Base-by-base conservation (phyloP, 92 coral and sea anemone genomes). In the Phenganax stokvisi region DNA sequence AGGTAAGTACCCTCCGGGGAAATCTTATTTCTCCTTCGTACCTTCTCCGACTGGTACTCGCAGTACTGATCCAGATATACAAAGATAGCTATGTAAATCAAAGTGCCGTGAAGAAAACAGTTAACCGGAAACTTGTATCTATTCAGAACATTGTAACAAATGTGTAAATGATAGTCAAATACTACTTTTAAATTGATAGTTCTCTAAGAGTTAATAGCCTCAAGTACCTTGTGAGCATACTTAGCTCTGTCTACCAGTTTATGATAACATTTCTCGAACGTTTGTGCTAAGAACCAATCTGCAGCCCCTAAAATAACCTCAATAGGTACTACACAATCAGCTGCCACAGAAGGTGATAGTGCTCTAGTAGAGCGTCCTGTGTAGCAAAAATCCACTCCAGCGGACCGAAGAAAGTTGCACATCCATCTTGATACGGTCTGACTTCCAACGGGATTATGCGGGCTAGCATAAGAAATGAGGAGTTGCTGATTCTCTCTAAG, bases 331-430 rank as follows among this genome's bases (percentile, higher is more conserved):
- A 54, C 76, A 29, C 28, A 31, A 47, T 72, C 76, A 28, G 31
- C 76, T 6, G 20, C 76, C 51, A 31, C 76, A 9, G 76, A 72
- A 16, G 76, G 31, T 72, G 76, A 72, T 20, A 8, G 56, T 2
- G 76, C 76, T 72, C 76, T 52, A 3, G 77, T 72, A 20, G 58
- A 72, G 16, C 53, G 77, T 72, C 77, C 77, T 51, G 77, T 72
- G 15, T 51, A 72, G 37, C 13, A 8, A 10, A 71, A 52, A 71
- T 71, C 75, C 56, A 71, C 75, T 8, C 75, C 75, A 7, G 75
- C 77, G 9, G 16, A 72, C 15, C 77, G 57, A 72, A 72, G 47
- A 8, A 72, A 15, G 2, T 56, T 51, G 30, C 77, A 72, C 6
- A 72, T 72, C 77, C 55, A 72, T 53, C 77, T 52, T 72, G 77